These are phyloP conservation scores for Perodicticus potto DNA, from an alignment of 2,797 vertebrate species.

Conservation along the genomic window DNA sequence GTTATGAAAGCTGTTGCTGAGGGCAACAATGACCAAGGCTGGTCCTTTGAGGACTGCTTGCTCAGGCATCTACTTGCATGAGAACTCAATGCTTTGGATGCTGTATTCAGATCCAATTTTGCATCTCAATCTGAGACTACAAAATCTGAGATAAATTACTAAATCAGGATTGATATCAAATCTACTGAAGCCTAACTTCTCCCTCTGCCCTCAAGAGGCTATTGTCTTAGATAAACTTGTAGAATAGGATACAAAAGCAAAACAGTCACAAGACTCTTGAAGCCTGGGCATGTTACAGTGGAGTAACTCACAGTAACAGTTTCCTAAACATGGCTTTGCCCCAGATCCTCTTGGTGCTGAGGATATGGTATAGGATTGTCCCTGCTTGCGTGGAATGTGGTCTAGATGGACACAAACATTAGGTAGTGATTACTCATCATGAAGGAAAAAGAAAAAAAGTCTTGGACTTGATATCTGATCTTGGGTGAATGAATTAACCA, in stretches of 20 bases:
- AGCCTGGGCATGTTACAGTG: not conserved
- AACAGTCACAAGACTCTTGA: not conserved
- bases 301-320: not conserved
- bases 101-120: no score
- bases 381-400: not conserved
- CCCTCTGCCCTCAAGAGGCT: not conserved
- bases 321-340: rapidly evolving
- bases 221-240: not conserved
- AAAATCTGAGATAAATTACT: not conserved
- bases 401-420: not conserved
- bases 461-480: not conserved
- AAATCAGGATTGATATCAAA: not conserved
- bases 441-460: not conserved
- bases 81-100: not conserved
- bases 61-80: not conserved
- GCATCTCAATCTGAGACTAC: not conserved
- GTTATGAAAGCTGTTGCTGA: not conserved
- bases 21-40: not conserved
- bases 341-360: not conserved
- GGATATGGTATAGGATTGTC: not conserved
- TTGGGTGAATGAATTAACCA: not conserved
- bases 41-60: not conserved
- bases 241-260: not conserved
- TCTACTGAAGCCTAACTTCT: not conserved
- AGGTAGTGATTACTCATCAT: rapidly evolving